Percentiles rank a stretch among this genome's conserved stretches.
Evolutionary conservation across 2,797 vertebrate genomes (phyloP).

Genomic region (Xenopus petersii): DNA sequence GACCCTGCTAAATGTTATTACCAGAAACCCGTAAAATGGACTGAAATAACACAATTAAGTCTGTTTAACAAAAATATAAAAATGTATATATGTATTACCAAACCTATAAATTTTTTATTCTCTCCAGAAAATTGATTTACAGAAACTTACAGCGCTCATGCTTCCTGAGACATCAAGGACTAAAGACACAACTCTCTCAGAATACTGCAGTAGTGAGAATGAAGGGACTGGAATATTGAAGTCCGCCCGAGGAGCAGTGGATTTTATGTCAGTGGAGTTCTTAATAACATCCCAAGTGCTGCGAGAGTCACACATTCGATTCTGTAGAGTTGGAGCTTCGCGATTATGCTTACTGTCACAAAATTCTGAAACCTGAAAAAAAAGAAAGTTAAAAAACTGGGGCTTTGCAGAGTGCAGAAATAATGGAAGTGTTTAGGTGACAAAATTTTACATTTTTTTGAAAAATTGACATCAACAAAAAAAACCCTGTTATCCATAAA

Average conservation of each 20-base stretch:
- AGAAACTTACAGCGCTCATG: conserved; percentile 54
- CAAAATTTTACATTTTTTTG: no score
- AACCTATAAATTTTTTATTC: no score
- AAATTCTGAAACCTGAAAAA: conserved; percentile 62
- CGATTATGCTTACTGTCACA: conserved; percentile 65
- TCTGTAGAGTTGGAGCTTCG: conserved; percentile 69
- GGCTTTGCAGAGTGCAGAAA: no score
- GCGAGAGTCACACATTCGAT: conserved; percentile 60
- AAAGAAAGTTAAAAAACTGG: neutral
- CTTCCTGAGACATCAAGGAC: conserved; percentile 72
- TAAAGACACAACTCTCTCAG: conserved; percentile 58
- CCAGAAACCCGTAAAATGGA: no score
- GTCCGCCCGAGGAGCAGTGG: conserved; percentile 43
- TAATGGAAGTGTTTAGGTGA: no score
- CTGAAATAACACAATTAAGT: no score
- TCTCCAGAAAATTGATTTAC: no score
- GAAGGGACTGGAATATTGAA: conserved; percentile 48
- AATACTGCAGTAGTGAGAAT: conserved; percentile 59
- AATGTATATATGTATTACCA: no score
- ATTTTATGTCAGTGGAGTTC: conserved; percentile 60
- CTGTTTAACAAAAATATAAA: no score
- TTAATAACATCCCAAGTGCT: conserved; percentile 67
- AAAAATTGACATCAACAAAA: no score
- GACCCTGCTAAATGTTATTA: no score
- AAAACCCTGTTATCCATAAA: no score